phyloP scores from a whole-genome alignment of 2,797 vertebrate genomes.

The Cynodonichthys magdalenae region DNA sequence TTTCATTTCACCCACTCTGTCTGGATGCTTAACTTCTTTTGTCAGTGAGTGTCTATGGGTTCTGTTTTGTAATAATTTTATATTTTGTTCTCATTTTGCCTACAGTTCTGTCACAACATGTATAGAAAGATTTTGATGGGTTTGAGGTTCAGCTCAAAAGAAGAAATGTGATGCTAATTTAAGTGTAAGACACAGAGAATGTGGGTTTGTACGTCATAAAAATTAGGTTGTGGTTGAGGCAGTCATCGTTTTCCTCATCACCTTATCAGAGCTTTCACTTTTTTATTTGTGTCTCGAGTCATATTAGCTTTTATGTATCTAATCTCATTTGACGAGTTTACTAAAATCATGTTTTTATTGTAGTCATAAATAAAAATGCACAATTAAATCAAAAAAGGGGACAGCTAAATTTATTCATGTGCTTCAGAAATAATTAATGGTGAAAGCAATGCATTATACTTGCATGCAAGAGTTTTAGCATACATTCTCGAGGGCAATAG shows the following conservation, averaged over 20 bases:
- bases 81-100: slow-evolving; percentile 29
- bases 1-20: too few species aligned
- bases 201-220: slow-evolving; percentile 14
- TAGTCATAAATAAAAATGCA: background rate
- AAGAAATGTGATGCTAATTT: slow-evolving; percentile 5
- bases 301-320: background rate
- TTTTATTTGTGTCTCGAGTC: slow-evolving; percentile 3
- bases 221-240: slow-evolving; percentile 4
- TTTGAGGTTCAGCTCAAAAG: slow-evolving; percentile 3
- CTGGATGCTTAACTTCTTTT: too few species aligned
- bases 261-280: background rate
- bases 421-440: background rate
- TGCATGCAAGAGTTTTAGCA: slow-evolving; percentile 1
- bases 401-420: background rate
- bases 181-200: slow-evolving; percentile 11
- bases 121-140: slow-evolving; percentile 1
- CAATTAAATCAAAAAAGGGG: slow-evolving; percentile 1
- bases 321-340: slow-evolving; percentile 4
- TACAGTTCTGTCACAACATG: slow-evolving; percentile 35
- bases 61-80: slow-evolving; percentile 42
- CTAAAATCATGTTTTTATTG: background rate
- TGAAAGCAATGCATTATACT: background rate
- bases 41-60: background rate
- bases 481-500: background rate
- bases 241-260: background rate